phyloP scores from a whole-genome alignment of 2,888 invertebrate genomes.

The Folsomia candida region DNA sequence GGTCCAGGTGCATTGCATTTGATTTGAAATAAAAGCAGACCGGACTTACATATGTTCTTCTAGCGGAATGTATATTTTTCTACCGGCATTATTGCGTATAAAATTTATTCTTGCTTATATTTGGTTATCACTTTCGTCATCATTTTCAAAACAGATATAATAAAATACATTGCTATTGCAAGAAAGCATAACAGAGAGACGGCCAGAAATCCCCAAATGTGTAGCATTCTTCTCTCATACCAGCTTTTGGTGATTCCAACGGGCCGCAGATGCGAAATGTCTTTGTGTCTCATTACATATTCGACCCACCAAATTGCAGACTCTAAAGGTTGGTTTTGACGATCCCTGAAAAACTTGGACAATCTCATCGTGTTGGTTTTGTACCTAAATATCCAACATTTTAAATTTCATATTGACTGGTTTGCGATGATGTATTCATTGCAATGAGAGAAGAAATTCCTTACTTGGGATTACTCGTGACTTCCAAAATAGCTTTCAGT shows the following conservation, averaged over 20 bases:
- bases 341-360: conserved; percentile 28
- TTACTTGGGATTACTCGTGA: conserved; percentile 25
- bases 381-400: conserved; percentile 27
- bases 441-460: not conserved
- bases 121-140: too few species aligned
- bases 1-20: too few species aligned
- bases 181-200: too few species aligned
- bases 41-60: too few species aligned
- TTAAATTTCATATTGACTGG: not conserved
- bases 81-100: too few species aligned
- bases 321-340: conserved; percentile 22
- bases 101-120: too few species aligned
- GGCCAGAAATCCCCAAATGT: conserved; percentile 28
- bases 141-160: too few species aligned
- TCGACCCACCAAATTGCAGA: conserved; percentile 30
- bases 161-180: too few species aligned
- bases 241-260: conserved; percentile 22
- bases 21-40: too few species aligned
- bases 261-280: conserved; percentile 27
- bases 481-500: conserved; percentile 24
- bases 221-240: conserved; percentile 31
- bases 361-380: conserved; percentile 19
- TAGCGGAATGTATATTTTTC: too few species aligned
- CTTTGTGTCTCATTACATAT: conserved; percentile 31
- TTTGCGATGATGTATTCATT: not conserved